Percentiles rank a stretch among this genome's conserved stretches.
Conservation (phyloP, 2,113 vertebrate species). For the Tiliqua scincoides region DNA sequence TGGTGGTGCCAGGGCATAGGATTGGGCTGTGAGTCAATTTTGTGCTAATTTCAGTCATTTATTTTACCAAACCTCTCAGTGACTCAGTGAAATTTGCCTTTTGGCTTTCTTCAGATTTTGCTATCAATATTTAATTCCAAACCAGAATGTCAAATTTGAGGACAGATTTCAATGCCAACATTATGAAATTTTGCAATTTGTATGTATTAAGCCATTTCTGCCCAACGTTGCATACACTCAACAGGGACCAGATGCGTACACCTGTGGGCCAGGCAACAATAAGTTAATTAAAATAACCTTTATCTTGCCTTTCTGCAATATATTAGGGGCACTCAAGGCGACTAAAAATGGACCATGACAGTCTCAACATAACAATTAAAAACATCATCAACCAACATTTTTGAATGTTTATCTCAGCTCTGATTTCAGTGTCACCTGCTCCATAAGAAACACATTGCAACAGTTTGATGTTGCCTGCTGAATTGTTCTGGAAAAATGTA, state of each 20-base stretch:
- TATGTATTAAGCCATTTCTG: no score
- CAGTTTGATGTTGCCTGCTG: neutral
- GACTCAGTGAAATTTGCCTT: neutral
- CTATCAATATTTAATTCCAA: neutral
- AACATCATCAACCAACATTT: no score
- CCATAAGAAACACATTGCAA: neutral
- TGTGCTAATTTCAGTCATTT: neutral
- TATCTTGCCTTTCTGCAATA: no score
- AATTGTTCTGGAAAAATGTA: neutral
- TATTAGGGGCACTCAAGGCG: no score
- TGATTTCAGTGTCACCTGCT: neutral
- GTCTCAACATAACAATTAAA: no score
- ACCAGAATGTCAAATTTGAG: neutral
- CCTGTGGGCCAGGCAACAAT: no score
- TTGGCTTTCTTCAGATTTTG: neutral
- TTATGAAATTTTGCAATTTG: neutral
- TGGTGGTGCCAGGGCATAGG: no score
- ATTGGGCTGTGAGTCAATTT: neutral
- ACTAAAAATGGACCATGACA: no score
- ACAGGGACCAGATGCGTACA: no score
- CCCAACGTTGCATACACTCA: no score
- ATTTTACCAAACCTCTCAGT: neutral
- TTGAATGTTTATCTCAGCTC: neutral
- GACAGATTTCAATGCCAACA: neutral
- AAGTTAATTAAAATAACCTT: no score